A percentile compares a stretch with the other conserved stretches of the same genome.
phyloP scores from a whole-genome alignment of 2,113 vertebrate genomes.

The Cromileptes altivelis region DNA sequence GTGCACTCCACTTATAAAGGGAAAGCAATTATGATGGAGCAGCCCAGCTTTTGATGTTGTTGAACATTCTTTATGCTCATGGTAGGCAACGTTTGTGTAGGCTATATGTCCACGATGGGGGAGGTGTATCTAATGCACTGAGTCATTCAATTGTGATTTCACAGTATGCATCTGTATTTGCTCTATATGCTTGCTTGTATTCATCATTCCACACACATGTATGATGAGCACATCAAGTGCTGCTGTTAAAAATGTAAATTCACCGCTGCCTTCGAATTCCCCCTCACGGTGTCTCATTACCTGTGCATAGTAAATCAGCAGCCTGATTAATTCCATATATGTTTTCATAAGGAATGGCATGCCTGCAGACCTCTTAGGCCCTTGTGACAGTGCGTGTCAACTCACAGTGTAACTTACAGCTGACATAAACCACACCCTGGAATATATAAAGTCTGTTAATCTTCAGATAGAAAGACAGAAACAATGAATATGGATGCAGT shows the following conservation, averaged over 20 bases:
- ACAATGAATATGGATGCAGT: slow-evolving; percentile 22
- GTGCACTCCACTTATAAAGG: slow-evolving; percentile 44
- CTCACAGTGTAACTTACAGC: not conserved
- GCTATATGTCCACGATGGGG: slow-evolving; percentile 16
- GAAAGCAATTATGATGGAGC: slow-evolving; percentile 66
- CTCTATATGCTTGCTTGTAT: slow-evolving; percentile 1
- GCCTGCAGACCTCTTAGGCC: not conserved
- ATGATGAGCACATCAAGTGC: slow-evolving; percentile 26
- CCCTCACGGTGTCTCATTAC: slow-evolving; percentile 45
- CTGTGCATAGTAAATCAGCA: slow-evolving; percentile 62
- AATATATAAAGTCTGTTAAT: slow-evolving; percentile 44
- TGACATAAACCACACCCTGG: slow-evolving; percentile 37
- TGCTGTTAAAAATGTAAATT: slow-evolving; percentile 68
- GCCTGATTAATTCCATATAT: slow-evolving; percentile 48
- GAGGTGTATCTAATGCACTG: slow-evolving; percentile 31
- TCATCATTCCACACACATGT: slow-evolving; percentile 37
- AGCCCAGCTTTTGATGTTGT: slow-evolving; percentile 59
- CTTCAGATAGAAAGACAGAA: not conserved
- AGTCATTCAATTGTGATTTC: slow-evolving; percentile 49
- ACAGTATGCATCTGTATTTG: slow-evolving; percentile 29
- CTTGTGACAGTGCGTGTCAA: not conserved
- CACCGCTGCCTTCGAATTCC: slow-evolving; percentile 9
- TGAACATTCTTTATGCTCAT: slow-evolving; percentile 50
- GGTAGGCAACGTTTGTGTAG: not conserved
- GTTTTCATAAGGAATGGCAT: slow-evolving; percentile 19